Percentiles rank a stretch among this genome's conserved stretches.
phyloP scores from a whole-genome alignment of 92 coral and sea anemone species.

The Hydrozoanthus gracilis region DNA sequence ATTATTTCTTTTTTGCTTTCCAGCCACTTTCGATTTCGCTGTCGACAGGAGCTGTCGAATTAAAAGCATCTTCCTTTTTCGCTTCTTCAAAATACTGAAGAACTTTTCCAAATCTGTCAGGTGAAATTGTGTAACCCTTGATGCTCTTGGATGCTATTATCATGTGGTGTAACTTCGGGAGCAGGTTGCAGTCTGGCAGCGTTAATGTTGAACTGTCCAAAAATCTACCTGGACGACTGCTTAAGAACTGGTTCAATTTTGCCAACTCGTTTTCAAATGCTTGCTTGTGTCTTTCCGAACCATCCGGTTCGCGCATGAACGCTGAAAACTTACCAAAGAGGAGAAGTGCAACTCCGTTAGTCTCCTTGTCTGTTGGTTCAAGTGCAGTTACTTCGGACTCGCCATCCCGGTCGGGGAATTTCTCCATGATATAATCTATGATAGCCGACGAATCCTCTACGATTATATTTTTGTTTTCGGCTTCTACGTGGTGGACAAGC shows the following conservation, averaged over 20 bases:
- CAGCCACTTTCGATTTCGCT: constrained; percentile 54
- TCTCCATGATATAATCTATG: constrained; percentile 57
- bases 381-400: constrained; percentile 17
- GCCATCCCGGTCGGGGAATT: constrained; percentile 44
- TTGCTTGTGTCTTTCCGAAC: constrained; percentile 35
- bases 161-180: constrained; percentile 76
- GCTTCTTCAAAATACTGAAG: constrained; percentile 61
- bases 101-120: constrained; percentile 33
- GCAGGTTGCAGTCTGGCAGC: constrained; percentile 78
- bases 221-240: constrained; percentile 39
- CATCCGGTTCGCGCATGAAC: constrained; percentile 61
- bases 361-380: constrained; percentile 2
- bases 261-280: constrained; percentile 49
- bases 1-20: constrained; percentile 46
- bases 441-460: constrained; percentile 63
- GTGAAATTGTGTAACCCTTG: constrained; percentile 48
- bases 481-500: constrained; percentile 51
- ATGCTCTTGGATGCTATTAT: constrained; percentile 52
- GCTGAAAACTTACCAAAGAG: constrained; percentile 62
- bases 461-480: constrained; percentile 19
- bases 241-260: constrained; percentile 55
- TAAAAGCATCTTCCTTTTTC: constrained; percentile 50
- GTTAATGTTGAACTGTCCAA: constrained; percentile 64
- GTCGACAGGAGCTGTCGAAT: constrained; percentile 45
- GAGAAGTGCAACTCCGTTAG: constrained; percentile 39